Evolutionary conservation across 1,140 invertebrate species (phyloP), one percentile per base, ranked within the genome.

Genomic region (Melipona quadrifasciata): DNA sequence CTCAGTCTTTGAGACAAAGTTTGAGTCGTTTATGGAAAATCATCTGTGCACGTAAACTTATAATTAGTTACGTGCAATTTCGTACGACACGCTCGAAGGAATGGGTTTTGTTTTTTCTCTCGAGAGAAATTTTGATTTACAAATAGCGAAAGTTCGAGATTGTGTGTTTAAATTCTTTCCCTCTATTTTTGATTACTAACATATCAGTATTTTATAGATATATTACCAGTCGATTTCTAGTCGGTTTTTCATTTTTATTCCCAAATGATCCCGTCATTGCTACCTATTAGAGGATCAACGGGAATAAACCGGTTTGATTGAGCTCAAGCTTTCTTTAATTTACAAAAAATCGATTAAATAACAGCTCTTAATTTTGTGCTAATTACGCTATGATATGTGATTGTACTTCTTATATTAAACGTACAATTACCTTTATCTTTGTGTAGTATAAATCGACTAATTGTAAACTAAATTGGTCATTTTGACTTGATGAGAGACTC

Each of bases 261-360:
- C 39, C 39, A 39, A 39, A 39, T 39, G 39, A 39, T 39, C 39
- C 39, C 39, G 39, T 6, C 39, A 6, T 5, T 39, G 61, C 58
- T 75, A 67, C 21, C 72, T n/a, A 53, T 57, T 75, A 75, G 39
- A 27, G 3, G 58, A 67, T 31, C 31, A 31, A 19, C 14, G 34
- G 55, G 31, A 57, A 27, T 57, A 71, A 67, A 82, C 80, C 53
- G 80, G 80, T 82, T 82, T 68, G 53, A 82, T 75, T 76, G 31
- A 34, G 39, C 76, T 57, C 80, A 16, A 61, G 57, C 65, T 74
- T 47, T 6, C 58, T 74, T 82, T 67, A 16, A 74, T 71, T 67
- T 82, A 55, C 51, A 68, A 57, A 68, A 51, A 34, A 75, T 24
- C n/a, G 72, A 82, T 75, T 75, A 51, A 68, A 53, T 58, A 82